Base-by-base conservation (phyloP, 2,113 vertebrate genomes). In the Alectura lathami region DNA sequence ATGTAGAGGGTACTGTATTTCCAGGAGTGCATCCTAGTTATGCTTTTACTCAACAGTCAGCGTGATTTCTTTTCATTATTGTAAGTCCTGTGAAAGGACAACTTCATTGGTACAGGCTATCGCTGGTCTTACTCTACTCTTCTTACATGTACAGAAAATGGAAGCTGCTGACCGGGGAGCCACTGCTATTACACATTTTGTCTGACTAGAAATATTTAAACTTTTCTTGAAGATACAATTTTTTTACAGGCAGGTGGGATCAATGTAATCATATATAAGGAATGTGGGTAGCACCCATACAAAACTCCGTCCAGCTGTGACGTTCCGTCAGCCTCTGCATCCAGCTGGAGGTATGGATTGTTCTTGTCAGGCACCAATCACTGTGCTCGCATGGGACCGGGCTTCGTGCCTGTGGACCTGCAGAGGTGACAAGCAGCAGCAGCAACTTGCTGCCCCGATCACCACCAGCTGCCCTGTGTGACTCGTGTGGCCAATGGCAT, bases 381-480 rank as follows among this genome's bases (percentile, higher is more conserved):
- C 53, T 54, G 53, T 54, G 53, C 53, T 54, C 11, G 29, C 29
- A 29, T 30, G 24, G 53, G 17, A 17, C 30, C 30, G 20, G 43
- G 9, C 13, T 89, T 56, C 51, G 23, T 83, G 50, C 51, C 22
- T 5, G 1, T 5, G 42, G 48, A 34, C 30, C 72, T 88, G 36
- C 59, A 77, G 75, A 77, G 63, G 4, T 80, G 48, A 64, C 67
- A 68, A 73, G 62, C 74, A 87, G 51, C 15, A 69, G 30, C 62
- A 45, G n/a, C 29, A 45, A 3, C 57, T 11, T 48, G 51, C 23
- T 18, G 16, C 27, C 23, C 6, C 2, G 1, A 0, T 40, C 47
- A 23, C 34, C 22, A 26, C 36, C 36, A 63, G 67, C 45, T 26
- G 11, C 42, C 76, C 29, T 13, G 38, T 18, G 23, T 23, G 43